Evolutionary conservation across 2,888 invertebrate genomes (phyloP).

Genomic region (Torymus tubicola): DNA sequence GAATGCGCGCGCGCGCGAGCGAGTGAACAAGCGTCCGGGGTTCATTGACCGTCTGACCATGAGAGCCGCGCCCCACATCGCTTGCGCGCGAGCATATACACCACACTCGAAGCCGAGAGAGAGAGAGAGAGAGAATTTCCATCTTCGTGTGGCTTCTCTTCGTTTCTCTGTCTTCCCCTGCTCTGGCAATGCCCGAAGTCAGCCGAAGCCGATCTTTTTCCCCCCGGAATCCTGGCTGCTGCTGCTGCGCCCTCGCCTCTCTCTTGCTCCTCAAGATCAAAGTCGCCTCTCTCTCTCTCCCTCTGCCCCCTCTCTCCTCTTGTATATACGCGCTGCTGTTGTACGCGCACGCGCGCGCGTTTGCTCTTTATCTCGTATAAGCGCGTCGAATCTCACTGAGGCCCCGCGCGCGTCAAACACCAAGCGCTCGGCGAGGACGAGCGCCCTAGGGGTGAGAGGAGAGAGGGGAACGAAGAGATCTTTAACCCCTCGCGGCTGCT

Average conservation of each 20-base stretch:
- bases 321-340: neutral
- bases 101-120: conserved; percentile 36
- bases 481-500: conserved; percentile 12
- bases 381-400: too few species aligned
- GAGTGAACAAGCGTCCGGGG: conserved; percentile 59
- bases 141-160: conserved; percentile 17
- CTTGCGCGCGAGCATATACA: neutral
- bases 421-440: too few species aligned
- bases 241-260: conserved; percentile 14
- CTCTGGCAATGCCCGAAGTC: neutral
- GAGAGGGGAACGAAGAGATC: neutral
- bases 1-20: conserved; percentile 47
- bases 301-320: neutral
- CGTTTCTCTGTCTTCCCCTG: neutral
- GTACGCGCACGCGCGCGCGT: neutral
- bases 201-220: neutral
- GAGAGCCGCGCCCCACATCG: conserved; percentile 75
- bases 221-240: conserved; percentile 8
- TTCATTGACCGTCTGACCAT: conserved; percentile 76
- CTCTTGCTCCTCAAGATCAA: conserved; percentile 33
- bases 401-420: neutral
- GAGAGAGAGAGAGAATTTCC: conserved; percentile 40
- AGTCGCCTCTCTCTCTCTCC: neutral
- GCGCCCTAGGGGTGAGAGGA: neutral
- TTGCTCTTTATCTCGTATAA: conserved; percentile 6